These are phyloP conservation scores for Drosophila bipectinata DNA, from an alignment of 1,140 invertebrate species.

Conservation along the genomic window DNA sequence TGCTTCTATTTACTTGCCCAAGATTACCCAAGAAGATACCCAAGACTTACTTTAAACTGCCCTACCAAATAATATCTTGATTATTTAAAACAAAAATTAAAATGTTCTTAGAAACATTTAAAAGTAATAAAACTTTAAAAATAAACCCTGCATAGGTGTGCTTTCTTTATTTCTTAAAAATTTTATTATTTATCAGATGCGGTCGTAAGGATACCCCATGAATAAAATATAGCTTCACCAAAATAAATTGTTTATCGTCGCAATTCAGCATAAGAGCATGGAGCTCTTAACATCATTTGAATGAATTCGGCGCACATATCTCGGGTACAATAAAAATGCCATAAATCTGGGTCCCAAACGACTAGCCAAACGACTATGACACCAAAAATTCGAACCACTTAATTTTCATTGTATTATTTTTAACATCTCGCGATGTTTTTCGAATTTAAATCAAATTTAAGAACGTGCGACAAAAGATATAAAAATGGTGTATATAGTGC, in stretches of 20 bases:
- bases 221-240: background rate
- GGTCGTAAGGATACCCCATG: constrained; percentile 2
- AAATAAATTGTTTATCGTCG: background rate
- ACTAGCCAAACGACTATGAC: constrained; percentile 36
- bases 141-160: background rate
- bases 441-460: constrained; percentile 27
- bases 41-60: too few species aligned
- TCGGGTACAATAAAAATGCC: constrained; percentile 53
- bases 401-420: constrained; percentile 29
- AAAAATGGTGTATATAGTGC: constrained; percentile 1
- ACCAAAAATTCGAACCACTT: constrained; percentile 26
- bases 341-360: constrained; percentile 53
- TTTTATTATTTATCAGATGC: constrained; percentile 40
- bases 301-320: constrained; percentile 61
- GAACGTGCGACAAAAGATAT: constrained; percentile 12
- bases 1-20: too few species aligned
- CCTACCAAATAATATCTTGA: too few species aligned
- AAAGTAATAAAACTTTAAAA: too few species aligned
- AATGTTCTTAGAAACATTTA: background rate
- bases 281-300: constrained; percentile 30
- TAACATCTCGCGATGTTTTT: constrained; percentile 23
- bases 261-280: constrained; percentile 8
- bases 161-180: constrained; percentile 10
- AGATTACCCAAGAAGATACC: too few species aligned
- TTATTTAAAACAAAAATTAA: constrained; percentile 27